Percentiles rank a stretch among this genome's conserved stretches.
Conservation (phyloP, 2,888 invertebrate genomes). For the Odontomyia ornata region DNA sequence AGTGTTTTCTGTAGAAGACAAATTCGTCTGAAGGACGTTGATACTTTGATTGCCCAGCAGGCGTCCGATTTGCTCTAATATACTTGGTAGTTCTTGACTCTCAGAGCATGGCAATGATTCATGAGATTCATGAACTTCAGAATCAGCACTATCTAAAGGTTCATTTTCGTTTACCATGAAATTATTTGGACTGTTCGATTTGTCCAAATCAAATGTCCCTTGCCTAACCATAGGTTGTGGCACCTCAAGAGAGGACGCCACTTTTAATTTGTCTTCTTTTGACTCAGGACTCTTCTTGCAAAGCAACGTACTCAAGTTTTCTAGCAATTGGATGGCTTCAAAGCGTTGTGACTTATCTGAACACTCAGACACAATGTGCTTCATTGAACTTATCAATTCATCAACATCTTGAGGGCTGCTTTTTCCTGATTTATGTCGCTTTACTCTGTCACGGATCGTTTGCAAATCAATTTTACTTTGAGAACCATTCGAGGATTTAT, state of each 20-base stretch:
- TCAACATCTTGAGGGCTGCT: constrained; percentile 52
- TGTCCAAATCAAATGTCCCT: constrained; percentile 56
- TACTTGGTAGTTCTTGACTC: constrained; percentile 53
- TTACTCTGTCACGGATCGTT: constrained; percentile 48
- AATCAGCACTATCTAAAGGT: background rate
- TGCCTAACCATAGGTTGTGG: constrained; percentile 54
- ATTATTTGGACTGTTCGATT: constrained; percentile 11
- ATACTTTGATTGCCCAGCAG: constrained; percentile 51
- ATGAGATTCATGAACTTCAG: background rate
- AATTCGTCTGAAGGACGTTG: constrained; percentile 51
- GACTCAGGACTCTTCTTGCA: background rate
- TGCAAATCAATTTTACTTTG: constrained; percentile 18
- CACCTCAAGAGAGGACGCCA: background rate
- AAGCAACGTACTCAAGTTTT: constrained; percentile 53
- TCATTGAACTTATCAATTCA: constrained; percentile 53
- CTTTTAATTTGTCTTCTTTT: background rate
- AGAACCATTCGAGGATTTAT: background rate
- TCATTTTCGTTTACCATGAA: background rate
- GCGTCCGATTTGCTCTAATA: constrained; percentile 55
- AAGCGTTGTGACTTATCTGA: constrained; percentile 52
- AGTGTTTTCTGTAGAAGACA: constrained; percentile 1
- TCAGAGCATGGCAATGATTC: background rate
- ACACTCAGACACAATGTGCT: constrained; percentile 52
- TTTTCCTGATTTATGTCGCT: constrained; percentile 45
- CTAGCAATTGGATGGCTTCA: constrained; percentile 53